Evolutionary conservation across 1,140 invertebrate species (phyloP).

Genomic region (Mya arenaria): DNA sequence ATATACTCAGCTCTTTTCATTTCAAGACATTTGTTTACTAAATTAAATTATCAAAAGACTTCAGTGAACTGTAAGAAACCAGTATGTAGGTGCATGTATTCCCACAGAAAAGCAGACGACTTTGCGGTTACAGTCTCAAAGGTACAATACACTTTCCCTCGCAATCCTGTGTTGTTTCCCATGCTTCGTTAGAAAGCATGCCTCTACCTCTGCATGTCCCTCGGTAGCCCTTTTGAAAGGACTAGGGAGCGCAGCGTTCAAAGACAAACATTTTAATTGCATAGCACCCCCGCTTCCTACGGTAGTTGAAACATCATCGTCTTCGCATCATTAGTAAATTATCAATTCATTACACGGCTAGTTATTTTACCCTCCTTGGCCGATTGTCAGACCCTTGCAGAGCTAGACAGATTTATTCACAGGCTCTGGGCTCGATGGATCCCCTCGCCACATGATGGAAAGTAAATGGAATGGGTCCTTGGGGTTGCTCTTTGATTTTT

Average conservation of each 20-base stretch:
- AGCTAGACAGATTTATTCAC: neutral
- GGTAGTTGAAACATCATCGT: neutral
- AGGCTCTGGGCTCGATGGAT: neutral
- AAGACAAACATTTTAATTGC: neutral
- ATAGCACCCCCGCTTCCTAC: neutral
- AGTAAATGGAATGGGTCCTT: no score
- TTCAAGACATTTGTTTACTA: no score
- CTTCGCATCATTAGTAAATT: neutral
- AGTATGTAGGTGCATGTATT: no score
- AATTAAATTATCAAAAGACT: no score
- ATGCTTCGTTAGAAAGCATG: neutral
- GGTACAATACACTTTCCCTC: no score
- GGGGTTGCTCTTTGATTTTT: no score
- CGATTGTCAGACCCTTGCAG: neutral
- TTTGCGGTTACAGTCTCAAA: no score
- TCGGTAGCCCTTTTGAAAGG: neutral
- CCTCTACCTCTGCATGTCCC: neutral
- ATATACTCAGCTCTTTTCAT: no score
- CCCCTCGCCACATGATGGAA: no score
- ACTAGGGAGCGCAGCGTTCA: neutral
- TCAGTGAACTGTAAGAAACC: no score
- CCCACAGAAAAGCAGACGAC: no score
- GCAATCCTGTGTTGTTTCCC: neutral
- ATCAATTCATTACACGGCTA: slow-evolving; percentile 4
- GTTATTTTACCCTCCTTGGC: neutral